Base-by-base conservation (phyloP, 2,888 invertebrate genomes). In the Pharmacophagus antenor region DNA sequence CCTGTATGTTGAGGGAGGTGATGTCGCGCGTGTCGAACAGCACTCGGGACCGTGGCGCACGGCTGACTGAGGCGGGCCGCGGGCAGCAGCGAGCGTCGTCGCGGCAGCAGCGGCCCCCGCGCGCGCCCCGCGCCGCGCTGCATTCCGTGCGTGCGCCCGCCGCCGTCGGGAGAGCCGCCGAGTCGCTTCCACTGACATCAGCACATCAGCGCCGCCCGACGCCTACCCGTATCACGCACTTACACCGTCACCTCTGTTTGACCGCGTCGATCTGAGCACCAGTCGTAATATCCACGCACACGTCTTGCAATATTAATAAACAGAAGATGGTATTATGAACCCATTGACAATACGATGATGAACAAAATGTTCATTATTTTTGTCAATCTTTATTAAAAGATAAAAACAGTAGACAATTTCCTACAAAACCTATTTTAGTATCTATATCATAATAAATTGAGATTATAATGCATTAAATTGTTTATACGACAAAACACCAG, bases 1-100 rank as follows among this genome's bases (percentile, higher is more conserved):
- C 88, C 88, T 87, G 83, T 72, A 79, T 74, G 75, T 68, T 78
- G 70, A 78, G 74, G 76, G 77, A 70, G 76, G 71, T 67, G 74
- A 68, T 74, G 68, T 63, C 75, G 77, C 84, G 79, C 77, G 71
- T 70, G 75, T 79, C 76, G 81, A 74, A 81, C 82, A 80, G 74
- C 83, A 79, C 77, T 84, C 88, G 83, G 77, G 82, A 80, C 86
- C 86, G 82, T 77, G 87, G 86, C 88, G 88, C 88, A 88, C 89
- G 88, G 86, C 86, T 73, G 79, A 86, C 86, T 86, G 85, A 58
- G 58, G 82, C 84, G 74, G 72, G 76, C 42, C 22, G 74, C 70
- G 76, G 77, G 78, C 81, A 83, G 80, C 80, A 77, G 76, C 71
- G 67, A 66, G 70, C 79, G 77, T 71, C 79, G 80, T 77, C 79